Conservation (phyloP, 2,113 vertebrate genomes). For the Puntigrus tetrazona region DNA sequence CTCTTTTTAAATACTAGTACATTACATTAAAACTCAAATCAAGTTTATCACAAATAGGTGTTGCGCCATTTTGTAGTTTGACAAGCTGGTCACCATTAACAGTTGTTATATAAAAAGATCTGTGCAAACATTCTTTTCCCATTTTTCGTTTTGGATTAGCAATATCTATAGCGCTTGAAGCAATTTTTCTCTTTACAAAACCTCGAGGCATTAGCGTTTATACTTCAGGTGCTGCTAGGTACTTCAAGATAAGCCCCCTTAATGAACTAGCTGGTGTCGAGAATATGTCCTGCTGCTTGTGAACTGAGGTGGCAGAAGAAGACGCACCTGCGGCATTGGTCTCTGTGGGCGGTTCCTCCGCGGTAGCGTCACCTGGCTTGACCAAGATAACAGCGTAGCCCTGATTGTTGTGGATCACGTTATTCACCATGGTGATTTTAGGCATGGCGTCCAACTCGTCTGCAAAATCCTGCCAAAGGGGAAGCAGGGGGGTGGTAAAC, state of each 20-base stretch:
- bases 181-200: background rate
- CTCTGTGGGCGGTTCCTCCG: conserved; percentile 57
- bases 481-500: conserved; percentile 40
- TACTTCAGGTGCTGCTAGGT: background rate
- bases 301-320: background rate
- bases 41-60: background rate
- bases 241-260: background rate
- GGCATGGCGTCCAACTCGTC: conserved; percentile 83
- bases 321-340: conserved; percentile 68
- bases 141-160: background rate
- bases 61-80: background rate
- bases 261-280: conserved; percentile 17
- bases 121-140: no score
- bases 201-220: background rate
- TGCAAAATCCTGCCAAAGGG: conserved; percentile 83
- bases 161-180: no score
- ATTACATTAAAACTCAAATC: background rate
- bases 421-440: conserved; percentile 89
- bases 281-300: background rate
- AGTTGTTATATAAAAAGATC: no score
- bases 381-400: conserved; percentile 91
- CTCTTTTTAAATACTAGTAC: background rate
- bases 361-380: conserved; percentile 73
- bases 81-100: background rate
- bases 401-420: conserved; percentile 93